These are phyloP conservation scores for Ichneumon xanthorius DNA, from an alignment of 2,888 invertebrate species.

Conservation along the genomic window DNA sequence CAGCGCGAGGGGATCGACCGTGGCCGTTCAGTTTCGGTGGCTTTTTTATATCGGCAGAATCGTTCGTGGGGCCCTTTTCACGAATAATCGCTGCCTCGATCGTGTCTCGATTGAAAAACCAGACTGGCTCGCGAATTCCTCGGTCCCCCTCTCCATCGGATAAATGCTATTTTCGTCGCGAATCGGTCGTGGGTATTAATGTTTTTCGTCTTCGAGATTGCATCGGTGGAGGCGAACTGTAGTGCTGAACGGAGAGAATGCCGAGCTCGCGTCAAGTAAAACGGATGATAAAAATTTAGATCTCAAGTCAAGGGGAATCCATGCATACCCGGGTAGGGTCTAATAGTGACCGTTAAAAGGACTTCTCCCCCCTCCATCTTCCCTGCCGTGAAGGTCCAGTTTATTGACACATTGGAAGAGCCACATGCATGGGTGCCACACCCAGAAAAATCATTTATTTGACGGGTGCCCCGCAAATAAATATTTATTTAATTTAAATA, in stretches of 20 bases:
- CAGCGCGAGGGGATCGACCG: not conserved
- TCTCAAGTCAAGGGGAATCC: not conserved
- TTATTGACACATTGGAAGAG: constrained; percentile 11
- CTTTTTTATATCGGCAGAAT: constrained; percentile 12
- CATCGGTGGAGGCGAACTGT: not conserved
- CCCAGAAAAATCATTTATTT: too few species aligned
- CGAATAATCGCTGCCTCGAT: constrained; percentile 17
- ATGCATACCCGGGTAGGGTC: constrained; percentile 4
- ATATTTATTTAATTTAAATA: too few species aligned
- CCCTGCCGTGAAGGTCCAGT: not conserved
- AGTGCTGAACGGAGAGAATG: not conserved
- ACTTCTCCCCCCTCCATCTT: not conserved
- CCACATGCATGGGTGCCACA: not conserved
- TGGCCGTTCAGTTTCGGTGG: not conserved
- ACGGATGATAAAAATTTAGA: constrained; percentile 5
- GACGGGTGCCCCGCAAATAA: too few species aligned
- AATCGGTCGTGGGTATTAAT: constrained; percentile 21
- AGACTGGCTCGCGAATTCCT: constrained; percentile 43
- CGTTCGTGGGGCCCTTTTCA: constrained; percentile 24
- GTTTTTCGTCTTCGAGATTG: constrained; percentile 23
- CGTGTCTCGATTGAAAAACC: constrained; percentile 48
- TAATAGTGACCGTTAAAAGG: constrained; percentile 38
- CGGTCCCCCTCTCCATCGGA: constrained; percentile 13
- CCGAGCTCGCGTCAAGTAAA: not conserved
- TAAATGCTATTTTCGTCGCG: constrained; percentile 12